A percentile compares a stretch with the other conserved stretches of the same genome.
These are phyloP conservation scores for Drosophila diplacantha DNA, from an alignment of 2,888 invertebrate genomes.

Conservation along the genomic window DNA sequence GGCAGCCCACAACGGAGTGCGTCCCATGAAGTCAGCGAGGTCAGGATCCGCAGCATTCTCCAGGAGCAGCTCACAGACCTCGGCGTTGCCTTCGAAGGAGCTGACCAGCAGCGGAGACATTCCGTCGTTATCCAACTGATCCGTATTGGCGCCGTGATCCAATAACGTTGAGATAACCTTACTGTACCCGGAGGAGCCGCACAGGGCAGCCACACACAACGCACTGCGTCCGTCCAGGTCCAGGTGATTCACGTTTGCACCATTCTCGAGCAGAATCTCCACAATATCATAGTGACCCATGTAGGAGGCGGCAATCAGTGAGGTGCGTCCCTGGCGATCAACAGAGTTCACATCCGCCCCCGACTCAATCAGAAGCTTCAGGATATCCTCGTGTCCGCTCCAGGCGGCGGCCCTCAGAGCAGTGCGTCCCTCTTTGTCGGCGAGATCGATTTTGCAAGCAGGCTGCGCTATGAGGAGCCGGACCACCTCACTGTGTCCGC, in stretches of 20 bases:
- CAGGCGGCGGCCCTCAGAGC: slow-evolving; percentile 94
- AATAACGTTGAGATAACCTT: slow-evolving; percentile 85
- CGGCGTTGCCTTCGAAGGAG: slow-evolving; percentile 94
- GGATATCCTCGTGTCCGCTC: slow-evolving; percentile 94
- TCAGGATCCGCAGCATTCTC: slow-evolving; percentile 96
- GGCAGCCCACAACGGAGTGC: slow-evolving; percentile 94
- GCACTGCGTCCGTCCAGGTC: slow-evolving; percentile 94
- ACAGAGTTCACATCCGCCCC: slow-evolving; percentile 89
- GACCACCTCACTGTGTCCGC: slow-evolving; percentile 93
- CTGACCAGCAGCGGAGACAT: slow-evolving; percentile 93
- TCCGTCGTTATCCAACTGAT: slow-evolving; percentile 89
- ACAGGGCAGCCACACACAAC: slow-evolving; percentile 90
- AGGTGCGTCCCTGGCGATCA: slow-evolving; percentile 94
- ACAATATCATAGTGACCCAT: slow-evolving; percentile 97
- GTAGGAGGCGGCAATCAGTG: slow-evolving; percentile 95
- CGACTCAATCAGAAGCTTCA: slow-evolving; percentile 85
- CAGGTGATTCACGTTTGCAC: slow-evolving; percentile 90
- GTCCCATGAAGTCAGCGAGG: slow-evolving; percentile 87
- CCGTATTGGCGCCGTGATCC: slow-evolving; percentile 89
- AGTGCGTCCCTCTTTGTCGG: slow-evolving; percentile 92
- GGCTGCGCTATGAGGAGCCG: slow-evolving; percentile 87
- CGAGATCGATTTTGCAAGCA: slow-evolving; percentile 88
- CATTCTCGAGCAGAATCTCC: slow-evolving; percentile 87
- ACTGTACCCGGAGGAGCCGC: slow-evolving; percentile 86
- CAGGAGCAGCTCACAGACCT: slow-evolving; percentile 92